Base-by-base conservation (phyloP, 2,888 invertebrate species). In the Harpalus rubripes region DNA sequence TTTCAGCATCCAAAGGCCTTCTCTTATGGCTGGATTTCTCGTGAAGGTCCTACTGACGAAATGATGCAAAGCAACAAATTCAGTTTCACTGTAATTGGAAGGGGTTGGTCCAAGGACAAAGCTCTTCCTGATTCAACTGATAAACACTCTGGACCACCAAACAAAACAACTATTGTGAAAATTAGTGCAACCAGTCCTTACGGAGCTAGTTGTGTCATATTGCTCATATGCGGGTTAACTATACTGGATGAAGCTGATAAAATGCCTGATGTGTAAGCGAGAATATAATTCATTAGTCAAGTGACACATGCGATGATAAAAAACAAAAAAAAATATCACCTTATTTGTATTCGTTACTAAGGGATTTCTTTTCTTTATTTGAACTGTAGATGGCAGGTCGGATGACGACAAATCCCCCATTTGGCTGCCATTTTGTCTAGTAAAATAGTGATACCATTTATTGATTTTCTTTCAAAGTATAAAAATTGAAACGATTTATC, bases 101-200 rank as follows among this genome's bases (percentile, higher is more conserved):
- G 93, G 86, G 98, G 98, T 0, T 98, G 98, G 97, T 92, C 92
- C 1, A 91, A 92, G 26, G 92, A 88, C 39, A 93, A 94, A 52
- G 93, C 93, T 80, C 90, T 94, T 68, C 88, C 91, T 0, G 93
- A 94, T 86, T 91, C 93, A 44, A 22, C 22, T 22, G n/a, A n/a
- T n/a, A 22, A 22, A 22, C 22, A 22, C 22, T 92, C 93, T 26
- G 92, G 92, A 12, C 91, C 93, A 12, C 95, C 96, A 0, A 93
- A 94, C 81, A 95, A 95, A 89, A 92, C 91, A 74, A 90, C 96
- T 61, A 92, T 93, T 58, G 95, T 94, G 0, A 93, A 93, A 92
- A 95, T 97, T 12, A 90, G 92, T 16, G 95, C 94, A 0, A 89
- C 86, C 83, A 95, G 97, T 91, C 95, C 96, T 1, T 98, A 98